These are phyloP conservation scores for Polyploca ridens DNA, from an alignment of 2,888 invertebrate species.

Conservation along the genomic window DNA sequence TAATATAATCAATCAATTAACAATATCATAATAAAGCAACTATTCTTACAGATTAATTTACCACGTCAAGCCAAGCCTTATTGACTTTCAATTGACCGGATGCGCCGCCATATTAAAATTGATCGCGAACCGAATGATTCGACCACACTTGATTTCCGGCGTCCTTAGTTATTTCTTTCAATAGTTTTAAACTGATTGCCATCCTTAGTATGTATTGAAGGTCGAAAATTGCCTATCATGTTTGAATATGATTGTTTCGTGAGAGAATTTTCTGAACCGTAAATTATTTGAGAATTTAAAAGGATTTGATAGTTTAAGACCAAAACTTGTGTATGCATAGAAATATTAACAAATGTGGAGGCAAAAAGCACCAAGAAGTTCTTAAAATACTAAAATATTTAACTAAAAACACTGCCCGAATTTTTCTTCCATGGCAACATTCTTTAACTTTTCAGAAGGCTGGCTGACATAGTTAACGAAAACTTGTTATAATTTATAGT, in stretches of 20 bases:
- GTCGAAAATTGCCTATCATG: constrained; percentile 34
- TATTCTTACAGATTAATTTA: neutral
- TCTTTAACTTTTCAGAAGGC: neutral
- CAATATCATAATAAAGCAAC: too few species aligned
- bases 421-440: neutral
- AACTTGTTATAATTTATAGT: constrained; percentile 23
- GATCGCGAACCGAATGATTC: constrained; percentile 74
- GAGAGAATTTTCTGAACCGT: constrained; percentile 64
- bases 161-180: constrained; percentile 48
- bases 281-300: constrained; percentile 21
- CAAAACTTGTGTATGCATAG: neutral
- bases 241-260: constrained; percentile 48
- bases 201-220: constrained; percentile 34
- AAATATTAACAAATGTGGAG: too few species aligned
- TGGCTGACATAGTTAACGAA: neutral
- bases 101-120: constrained; percentile 65
- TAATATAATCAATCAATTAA: too few species aligned
- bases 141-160: constrained; percentile 70
- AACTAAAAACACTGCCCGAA: too few species aligned
- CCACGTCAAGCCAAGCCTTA: constrained; percentile 26
- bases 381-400: neutral
- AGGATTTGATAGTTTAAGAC: neutral
- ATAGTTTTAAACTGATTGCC: constrained; percentile 14
- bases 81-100: constrained; percentile 55
- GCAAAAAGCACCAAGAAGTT: neutral